Evolutionary conservation across 2,113 vertebrate genomes (phyloP), one percentile per base, ranked within the genome.

Genomic region (Cynopterus brachyotis): DNA sequence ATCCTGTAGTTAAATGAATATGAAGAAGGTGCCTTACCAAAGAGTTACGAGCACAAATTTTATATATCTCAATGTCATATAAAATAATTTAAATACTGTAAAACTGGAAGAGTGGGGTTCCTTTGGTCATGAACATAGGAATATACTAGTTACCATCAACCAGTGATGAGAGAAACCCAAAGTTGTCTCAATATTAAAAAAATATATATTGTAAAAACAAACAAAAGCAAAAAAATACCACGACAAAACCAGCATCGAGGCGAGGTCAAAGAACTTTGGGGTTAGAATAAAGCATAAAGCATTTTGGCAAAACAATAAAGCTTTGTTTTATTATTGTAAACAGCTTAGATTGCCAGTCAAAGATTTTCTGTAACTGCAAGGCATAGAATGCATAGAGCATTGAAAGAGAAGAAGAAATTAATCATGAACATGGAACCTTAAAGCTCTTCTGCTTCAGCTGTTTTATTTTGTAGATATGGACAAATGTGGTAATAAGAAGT

Each of bases 151-250:
- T 93, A 20, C 57, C 9, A 16, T 75, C 24, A 86, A 50, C 12
- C 17, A 26, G 26, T 67, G n/a, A 86, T 47, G 24, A 83, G 1
- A 83, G 26, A 92, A 87, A 69, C 20, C 30, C 8, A 81, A 53
- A 10, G 12, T 94, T 84, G 6, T 28, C 22, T 84, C 32, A 32
- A 0, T 92, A 66, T 66, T 89, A 42, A 80, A 94, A 59, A n/a
- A 92, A 79, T 81, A 67, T 42, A 79, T 81, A 69, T 26, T 64
- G 55, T 62, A 72, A 78, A 78, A 96, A 45, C 8, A 93, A 90
- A 64, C 30, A 40, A 50, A 75, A 79, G 22, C 47, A 37, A 32
- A 73, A 37, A 24, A 53, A 13, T 12, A 62, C 26, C 24, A 59
- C 4, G 10, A 55, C 12, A 30, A 4, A 47, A 69, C 17, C 15